Base-by-base conservation (phyloP, 2,888 invertebrate genomes). In the Ganaspis brasiliensis region DNA sequence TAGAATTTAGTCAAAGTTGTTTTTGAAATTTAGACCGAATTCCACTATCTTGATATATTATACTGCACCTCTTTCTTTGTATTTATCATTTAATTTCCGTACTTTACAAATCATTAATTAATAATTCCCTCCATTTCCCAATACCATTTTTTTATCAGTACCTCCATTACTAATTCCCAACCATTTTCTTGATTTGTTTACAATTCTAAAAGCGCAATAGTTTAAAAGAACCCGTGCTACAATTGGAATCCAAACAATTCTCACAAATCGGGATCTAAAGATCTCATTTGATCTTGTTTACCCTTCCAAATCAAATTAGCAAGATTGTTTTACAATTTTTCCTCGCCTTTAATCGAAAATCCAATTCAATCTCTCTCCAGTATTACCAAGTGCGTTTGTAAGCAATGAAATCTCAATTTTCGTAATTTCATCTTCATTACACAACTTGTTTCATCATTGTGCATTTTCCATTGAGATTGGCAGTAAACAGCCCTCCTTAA, bases 261-360 rank as follows among this genome's bases (percentile, higher is more conserved):
- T 14, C 26, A 56, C 16, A 26, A 21, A 56, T 10, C 12, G 9
- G 12, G 9, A 3, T 40, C 1, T 40, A 12, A 40, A 12, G 12
- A 12, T 40, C 12, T 40, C 2, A 40, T 40, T 40, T 40, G 40
- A 56, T 56, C 56, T 56, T 56, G 19, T 56, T 56, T 56, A 56
- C 56, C 24, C 56, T 56, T 10, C 10, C 4, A 56, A 24, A 67
- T 67, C 37, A 67, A 24, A 40, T 67, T 16, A 40, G 4, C 40
- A 16, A 40, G 24, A 67, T 26, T 21, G 0, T 67, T 40, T 67
- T 19, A 1, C 0, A 31, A 31, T n/a, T 59, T 67, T 9, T 40
- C 1, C 1, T 5, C 5, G 12, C 12, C 16, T 10, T 40, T 45
- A 21, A 40, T 37, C 14, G 37, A 45, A 45, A 45, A 19, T 10